Base-by-base conservation (phyloP, 2,113 vertebrate species). In the Cervus canadensis region DNA sequence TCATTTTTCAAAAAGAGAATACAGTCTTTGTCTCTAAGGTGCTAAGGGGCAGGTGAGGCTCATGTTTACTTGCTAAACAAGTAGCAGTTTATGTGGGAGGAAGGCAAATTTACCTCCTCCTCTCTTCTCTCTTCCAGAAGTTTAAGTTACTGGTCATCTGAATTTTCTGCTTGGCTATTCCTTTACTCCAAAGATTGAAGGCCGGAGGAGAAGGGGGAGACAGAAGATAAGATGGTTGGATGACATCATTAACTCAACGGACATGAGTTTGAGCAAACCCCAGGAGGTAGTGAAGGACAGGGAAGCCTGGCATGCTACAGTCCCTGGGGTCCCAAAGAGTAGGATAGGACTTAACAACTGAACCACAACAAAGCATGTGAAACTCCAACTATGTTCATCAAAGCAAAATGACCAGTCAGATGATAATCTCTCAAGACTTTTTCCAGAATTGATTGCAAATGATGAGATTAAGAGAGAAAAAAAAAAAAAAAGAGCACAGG, bases 391-490 rank as follows among this genome's bases (percentile, higher is more conserved):
- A 36, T 30, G 25, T 16, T 79, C 89, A 43, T 59, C 33, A 95
- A 59, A 86, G 21, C 28, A 78, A 93, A 78, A 89, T 33, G 11
- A 30, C 13, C 17, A 86, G 40, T 5, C 6, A 45, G 43, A 57
- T 67, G 57, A 67, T 52, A 50, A 54, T 86, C 30, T 79, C 21
- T 79, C 7, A 78, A 43, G 30, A 89, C 26, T 57, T 28, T 45
- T n/a, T 83, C 17, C 25, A 88, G 15, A 59, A 67, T 56, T 23
- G 60, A 3, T 17, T 62, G 36, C 26, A 40, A 76, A 87, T 83
- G 16, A 67, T 52, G 64, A 14, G 50, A 23, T 43, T 59, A n/a
- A 81, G 33, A 0, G 0, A 0, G 0, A 11, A 30, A 30, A 4
- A 30, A 36, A 36, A 36, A 36, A 4, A 71, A 21, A 54, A 19